Base-by-base conservation (phyloP, 2,797 vertebrate genomes). In the Aselliscus stoliczkanus region DNA sequence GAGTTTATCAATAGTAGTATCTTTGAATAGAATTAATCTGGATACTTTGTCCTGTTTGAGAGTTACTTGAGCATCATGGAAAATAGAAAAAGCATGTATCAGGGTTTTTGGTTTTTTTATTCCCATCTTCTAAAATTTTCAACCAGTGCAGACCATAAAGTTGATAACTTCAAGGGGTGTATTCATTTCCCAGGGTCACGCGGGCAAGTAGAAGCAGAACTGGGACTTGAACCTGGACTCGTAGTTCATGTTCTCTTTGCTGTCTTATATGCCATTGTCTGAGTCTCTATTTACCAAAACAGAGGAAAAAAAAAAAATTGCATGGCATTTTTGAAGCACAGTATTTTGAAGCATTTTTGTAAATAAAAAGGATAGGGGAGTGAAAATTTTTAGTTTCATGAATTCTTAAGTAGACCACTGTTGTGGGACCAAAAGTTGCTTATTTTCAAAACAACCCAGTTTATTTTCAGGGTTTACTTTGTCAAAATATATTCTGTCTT, bases 391-490 rank as follows among this genome's bases (percentile, higher is more conserved):
- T 50, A 72, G 58, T 79, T 82, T 56, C 18, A 31, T 67, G 62
- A 80, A 70, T 67, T 83, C 44, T 89, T 54, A 81, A 91, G 27
- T 79, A 56, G 72, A 72, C 44, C 25, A 34, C 47, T 79, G 21
- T 79, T 52, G 47, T 67, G 44, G 52, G 39, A 76, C 56, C 37
- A 60, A 76, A 90, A 37, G 23, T 42, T 77, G 11, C 83, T 90
- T 89, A 50, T 87, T 95, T 97, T 92, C 21, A 42, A 67, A 88
- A 72, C 2, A 76, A 12, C 92, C 31, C n/a, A n/a, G n/a, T n/a
- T n/a, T n/a, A n/a, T n/a, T n/a, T n/a, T n/a, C n/a, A n/a, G 47
- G 34, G 47, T 72, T 92, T 72, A 80, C 18, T 67, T 65, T 39
- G 39, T 54, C 23, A 42, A 77, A 86, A 64, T 1, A 12, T 34